Conservation (phyloP, 2,797 vertebrate genomes). For the Anas flavirostris region DNA sequence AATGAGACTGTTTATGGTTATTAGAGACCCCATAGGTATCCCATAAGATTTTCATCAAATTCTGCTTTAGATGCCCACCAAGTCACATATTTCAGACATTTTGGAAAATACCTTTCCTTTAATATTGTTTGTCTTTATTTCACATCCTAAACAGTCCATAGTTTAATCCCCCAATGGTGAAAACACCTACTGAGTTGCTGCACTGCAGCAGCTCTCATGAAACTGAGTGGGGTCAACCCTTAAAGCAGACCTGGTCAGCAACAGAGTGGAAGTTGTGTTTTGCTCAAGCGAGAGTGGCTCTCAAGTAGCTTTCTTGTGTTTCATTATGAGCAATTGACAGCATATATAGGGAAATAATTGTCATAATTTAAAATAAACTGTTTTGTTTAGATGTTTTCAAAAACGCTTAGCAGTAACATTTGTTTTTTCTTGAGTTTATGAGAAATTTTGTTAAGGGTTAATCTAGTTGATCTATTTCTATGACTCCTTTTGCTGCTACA, state of each 20-base stretch:
- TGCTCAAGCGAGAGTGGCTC: not conserved
- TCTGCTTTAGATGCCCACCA: not conserved
- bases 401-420: not conserved
- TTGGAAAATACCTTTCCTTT: not conserved
- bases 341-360: not conserved
- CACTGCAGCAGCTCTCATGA: accelerated
- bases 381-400: not conserved
- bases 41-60: not conserved
- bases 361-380: not conserved
- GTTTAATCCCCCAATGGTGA: not conserved
- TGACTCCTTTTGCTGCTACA: not conserved
- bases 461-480: not conserved
- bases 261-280: not conserved
- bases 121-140: not conserved
- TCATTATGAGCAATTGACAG: not conserved
- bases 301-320: not conserved
- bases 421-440: not conserved
- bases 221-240: not conserved
- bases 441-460: not conserved
- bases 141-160: not conserved
- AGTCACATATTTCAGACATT: not conserved
- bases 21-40: not conserved
- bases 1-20: not conserved
- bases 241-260: not conserved
- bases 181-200: not conserved